These are phyloP conservation scores for Xerus inauris DNA, from an alignment of 2,113 vertebrate species.

Conservation along the genomic window DNA sequence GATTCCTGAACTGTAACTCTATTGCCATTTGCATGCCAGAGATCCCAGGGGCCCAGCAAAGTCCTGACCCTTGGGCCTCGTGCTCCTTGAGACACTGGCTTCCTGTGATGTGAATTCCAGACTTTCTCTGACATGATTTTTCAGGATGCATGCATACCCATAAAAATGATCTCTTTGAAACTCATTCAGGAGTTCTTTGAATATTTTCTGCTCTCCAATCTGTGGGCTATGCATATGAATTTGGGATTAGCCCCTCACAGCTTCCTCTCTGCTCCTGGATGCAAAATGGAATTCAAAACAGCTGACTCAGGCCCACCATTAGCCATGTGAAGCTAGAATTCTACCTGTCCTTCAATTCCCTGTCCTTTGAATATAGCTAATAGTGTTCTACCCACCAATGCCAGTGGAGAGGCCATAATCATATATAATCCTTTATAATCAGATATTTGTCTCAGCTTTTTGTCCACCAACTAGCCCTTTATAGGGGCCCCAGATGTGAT, in stretches of 20 bases:
- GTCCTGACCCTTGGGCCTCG: not conserved
- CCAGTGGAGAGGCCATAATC: not conserved
- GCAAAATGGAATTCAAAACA: not conserved
- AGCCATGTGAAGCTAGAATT: not conserved
- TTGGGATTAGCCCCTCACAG: not conserved
- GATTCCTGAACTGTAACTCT: not conserved
- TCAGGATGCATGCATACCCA: not conserved
- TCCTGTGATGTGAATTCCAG: not conserved
- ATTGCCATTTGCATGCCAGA: not conserved
- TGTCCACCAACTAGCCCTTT: not conserved
- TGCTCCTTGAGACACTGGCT: not conserved
- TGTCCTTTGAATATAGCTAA: not conserved
- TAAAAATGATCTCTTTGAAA: slow-evolving; percentile 1
- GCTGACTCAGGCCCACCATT: not conserved
- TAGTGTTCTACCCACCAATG: not conserved
- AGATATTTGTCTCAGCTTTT: not conserved
- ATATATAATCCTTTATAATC: not conserved
- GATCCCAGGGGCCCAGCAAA: not conserved
- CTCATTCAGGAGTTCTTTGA: not conserved
- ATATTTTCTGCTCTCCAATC: not conserved
- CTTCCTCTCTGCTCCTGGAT: not conserved
- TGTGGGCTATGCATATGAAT: not conserved
- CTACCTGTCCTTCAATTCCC: not conserved
- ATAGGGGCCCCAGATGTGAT: not conserved
- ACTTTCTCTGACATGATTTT: not conserved